Evolutionary conservation across 2,113 vertebrate genomes (phyloP).

Genomic region (Elaphurus davidianus): DNA sequence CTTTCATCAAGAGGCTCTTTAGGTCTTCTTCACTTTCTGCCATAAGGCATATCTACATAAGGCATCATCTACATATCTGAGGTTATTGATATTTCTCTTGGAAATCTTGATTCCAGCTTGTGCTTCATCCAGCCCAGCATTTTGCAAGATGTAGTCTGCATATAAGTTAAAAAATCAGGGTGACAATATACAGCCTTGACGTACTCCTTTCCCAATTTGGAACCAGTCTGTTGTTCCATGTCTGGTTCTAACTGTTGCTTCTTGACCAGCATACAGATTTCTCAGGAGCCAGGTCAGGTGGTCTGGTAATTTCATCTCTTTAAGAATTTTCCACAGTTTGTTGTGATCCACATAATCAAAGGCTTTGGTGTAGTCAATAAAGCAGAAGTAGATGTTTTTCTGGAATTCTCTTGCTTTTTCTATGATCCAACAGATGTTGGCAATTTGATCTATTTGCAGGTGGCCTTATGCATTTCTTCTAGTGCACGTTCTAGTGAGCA

Average conservation of each 20-base stretch:
- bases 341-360: not conserved
- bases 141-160: not conserved
- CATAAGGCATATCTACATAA: too few relatives aligned
- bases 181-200: not conserved
- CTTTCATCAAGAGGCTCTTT: not conserved
- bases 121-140: not conserved
- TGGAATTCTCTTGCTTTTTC: not conserved
- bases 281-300: not conserved
- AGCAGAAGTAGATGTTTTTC: not conserved
- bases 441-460: not conserved
- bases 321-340: not conserved
- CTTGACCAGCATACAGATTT: not conserved
- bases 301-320: not conserved
- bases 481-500: not conserved
- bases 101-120: not conserved
- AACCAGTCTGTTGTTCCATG: not conserved
- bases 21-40: not conserved
- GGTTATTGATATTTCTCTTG: not conserved
- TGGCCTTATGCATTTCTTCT: not conserved
- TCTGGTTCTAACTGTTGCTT: not conserved
- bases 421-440: not conserved
- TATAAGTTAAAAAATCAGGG: not conserved
- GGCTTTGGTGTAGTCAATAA: not conserved
- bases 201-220: not conserved
- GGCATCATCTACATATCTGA: not conserved